Percentiles rank a stretch among this genome's conserved stretches.
Evolutionary conservation across 2,113 vertebrate species (phyloP).

Genomic region (Archilochus colubris): DNA sequence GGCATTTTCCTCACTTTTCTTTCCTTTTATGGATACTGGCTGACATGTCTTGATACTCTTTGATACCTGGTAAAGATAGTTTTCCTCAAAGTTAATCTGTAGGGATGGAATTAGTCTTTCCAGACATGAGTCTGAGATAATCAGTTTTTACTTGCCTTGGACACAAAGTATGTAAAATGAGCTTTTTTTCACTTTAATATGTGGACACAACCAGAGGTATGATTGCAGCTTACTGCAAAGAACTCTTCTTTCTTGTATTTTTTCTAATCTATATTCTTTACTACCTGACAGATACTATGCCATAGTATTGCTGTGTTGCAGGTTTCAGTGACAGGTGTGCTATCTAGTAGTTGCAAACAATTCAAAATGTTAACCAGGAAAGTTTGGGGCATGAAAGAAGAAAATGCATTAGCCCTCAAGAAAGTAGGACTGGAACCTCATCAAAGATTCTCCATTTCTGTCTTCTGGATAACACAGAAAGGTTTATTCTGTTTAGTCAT

Average conservation of each 20-base stretch:
- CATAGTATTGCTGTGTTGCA: not conserved
- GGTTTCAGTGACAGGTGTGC: not conserved
- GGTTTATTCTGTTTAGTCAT: not conserved
- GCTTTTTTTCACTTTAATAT: not conserved
- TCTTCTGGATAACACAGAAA: not conserved
- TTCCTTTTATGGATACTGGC: not conserved
- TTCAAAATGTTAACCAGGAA: not conserved
- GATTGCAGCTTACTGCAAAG: not conserved
- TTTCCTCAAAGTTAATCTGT: not conserved
- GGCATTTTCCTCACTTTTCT: not conserved
- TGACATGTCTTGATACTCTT: not conserved
- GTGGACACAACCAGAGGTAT: not conserved
- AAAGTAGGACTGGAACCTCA: not conserved
- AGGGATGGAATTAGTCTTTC: not conserved
- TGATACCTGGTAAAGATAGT: not conserved
- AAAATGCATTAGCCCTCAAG: not conserved
- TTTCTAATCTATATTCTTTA: not conserved
- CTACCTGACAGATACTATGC: not conserved
- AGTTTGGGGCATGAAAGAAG: not conserved
- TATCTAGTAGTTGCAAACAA: not conserved
- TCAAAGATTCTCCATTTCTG: not conserved
- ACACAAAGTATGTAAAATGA: not conserved
- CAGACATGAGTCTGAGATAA: not conserved
- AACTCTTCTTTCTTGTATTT: not conserved
- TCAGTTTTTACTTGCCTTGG: not conserved